phyloP scores from a whole-genome alignment of 2,888 invertebrate species.

The Hanleya hanleyi region DNA sequence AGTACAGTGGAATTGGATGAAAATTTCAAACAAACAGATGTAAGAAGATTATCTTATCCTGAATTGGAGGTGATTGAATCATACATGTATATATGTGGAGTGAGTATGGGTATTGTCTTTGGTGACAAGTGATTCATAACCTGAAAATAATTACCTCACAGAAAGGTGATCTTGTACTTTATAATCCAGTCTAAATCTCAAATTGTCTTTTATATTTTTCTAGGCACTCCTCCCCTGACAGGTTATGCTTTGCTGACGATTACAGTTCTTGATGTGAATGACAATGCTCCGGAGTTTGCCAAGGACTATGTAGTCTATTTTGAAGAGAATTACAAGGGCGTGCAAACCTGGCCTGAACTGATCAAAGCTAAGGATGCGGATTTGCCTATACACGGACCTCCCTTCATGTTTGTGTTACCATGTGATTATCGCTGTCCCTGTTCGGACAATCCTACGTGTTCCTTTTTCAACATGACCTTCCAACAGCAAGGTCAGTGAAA shows the following conservation, averaged over 20 bases:
- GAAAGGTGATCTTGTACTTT: too few relatives aligned
- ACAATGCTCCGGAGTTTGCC: constrained; percentile 95
- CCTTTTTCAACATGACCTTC: constrained; percentile 66
- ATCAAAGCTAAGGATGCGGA: constrained; percentile 67
- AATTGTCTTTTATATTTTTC: too few relatives aligned
- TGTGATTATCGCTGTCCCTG: constrained; percentile 75
- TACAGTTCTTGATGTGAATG: constrained; percentile 94
- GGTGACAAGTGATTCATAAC: too few relatives aligned
- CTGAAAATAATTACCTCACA: too few relatives aligned
- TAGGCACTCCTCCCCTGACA: constrained; percentile 66
- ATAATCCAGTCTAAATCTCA: too few relatives aligned
- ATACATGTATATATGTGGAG: too few relatives aligned
- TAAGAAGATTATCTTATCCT: too few relatives aligned
- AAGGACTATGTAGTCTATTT: constrained; percentile 69
- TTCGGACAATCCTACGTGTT: constrained; percentile 81
- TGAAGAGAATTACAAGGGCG: constrained; percentile 39
- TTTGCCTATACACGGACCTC: constrained; percentile 76
- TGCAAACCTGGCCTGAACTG: constrained; percentile 33
- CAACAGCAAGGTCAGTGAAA: too few relatives aligned
- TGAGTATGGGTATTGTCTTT: too few relatives aligned
- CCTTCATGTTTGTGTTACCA: constrained; percentile 80
- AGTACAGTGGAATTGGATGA: too few relatives aligned
- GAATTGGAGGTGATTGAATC: too few relatives aligned
- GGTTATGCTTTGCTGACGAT: constrained; percentile 96
- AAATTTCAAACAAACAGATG: too few relatives aligned